A percentile compares a stretch with the other conserved stretches of the same genome.
Evolutionary conservation across 2,888 invertebrate species (phyloP).

Genomic region (Epinotia brunnichana): DNA sequence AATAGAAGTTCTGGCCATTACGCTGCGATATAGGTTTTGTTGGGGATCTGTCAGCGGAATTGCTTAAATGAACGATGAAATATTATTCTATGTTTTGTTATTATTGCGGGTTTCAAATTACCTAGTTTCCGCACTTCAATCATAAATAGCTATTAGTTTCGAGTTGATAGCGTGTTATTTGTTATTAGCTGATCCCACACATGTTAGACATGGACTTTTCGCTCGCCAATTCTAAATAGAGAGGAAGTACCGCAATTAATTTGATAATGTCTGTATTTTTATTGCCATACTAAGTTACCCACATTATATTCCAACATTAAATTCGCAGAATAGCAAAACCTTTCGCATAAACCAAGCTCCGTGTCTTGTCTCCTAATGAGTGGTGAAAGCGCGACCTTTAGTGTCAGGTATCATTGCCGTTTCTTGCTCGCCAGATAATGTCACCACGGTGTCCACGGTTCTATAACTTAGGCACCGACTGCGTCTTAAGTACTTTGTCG

Average conservation of each 20-base stretch:
- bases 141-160: no score
- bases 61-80: no score
- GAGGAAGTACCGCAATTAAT: no score
- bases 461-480: background rate
- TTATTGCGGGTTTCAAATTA: no score
- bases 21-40: no score
- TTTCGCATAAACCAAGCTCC: background rate
- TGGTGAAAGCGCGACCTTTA: slow-evolving; percentile 26
- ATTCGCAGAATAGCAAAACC: background rate
- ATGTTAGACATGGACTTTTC: background rate
- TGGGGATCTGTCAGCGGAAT: no score
- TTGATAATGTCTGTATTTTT: background rate
- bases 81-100: no score
- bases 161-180: no score
- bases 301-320: background rate
- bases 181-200: no score
- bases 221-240: background rate
- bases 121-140: no score
- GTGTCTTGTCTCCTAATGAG: slow-evolving; percentile 9
- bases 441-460: slow-evolving; percentile 1
- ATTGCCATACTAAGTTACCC: background rate
- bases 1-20: no score
- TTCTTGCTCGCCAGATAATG: slow-evolving; percentile 13
- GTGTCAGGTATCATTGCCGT: slow-evolving; percentile 8
- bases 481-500: background rate